Conservation (phyloP, 2,797 vertebrate species). For the Rallus crepitans region DNA sequence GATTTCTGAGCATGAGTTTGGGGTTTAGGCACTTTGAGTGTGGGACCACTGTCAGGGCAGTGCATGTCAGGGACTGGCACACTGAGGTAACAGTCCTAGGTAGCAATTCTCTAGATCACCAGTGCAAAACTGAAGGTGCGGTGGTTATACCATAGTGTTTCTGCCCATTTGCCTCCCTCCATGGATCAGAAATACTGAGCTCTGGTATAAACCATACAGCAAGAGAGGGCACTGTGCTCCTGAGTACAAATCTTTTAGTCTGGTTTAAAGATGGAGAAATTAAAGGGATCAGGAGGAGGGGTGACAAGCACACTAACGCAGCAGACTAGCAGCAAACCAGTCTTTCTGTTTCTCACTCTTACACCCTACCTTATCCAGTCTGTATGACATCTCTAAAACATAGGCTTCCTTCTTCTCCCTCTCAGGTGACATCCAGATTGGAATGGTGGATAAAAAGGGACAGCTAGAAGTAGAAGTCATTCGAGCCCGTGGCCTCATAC, state of each 20-base stretch:
- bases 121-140: not conserved
- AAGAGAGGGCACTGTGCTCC: not conserved
- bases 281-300: not conserved
- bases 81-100: not conserved
- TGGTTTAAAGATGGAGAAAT: not conserved
- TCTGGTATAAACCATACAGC: not conserved
- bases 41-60: not conserved
- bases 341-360: not conserved
- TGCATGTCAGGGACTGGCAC: not conserved
- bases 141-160: not conserved
- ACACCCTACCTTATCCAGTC: not conserved
- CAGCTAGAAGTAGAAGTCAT: constrained; percentile 98
- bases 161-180: not conserved
- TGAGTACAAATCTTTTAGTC: not conserved
- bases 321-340: not conserved
- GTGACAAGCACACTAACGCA: not conserved
- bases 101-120: not conserved
- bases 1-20: not conserved
- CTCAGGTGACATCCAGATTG: constrained; percentile 97
- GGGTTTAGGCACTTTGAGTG: not conserved
- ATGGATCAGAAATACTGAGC: not conserved
- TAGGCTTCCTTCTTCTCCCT: not conserved
- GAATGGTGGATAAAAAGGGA: constrained; percentile 98
- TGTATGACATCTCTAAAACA: not conserved
- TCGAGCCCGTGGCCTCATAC: constrained; percentile 92